These are phyloP conservation scores for Aldabrachelys gigantea DNA, from an alignment of 2,113 vertebrate species.

Conservation along the genomic window DNA sequence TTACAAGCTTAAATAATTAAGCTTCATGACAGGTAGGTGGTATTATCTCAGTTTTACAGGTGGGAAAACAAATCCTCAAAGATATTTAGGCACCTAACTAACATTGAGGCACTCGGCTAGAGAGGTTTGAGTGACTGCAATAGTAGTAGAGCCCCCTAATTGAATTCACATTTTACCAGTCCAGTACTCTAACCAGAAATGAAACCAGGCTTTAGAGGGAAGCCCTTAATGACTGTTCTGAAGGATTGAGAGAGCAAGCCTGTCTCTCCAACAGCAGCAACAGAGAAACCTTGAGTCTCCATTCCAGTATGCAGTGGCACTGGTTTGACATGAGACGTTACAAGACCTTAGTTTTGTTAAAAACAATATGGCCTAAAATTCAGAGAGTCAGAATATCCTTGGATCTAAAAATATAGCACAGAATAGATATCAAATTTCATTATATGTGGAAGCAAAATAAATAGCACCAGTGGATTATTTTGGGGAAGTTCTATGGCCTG, in stretches of 20 bases:
- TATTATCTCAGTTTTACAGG: neutral
- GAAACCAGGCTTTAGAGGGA: neutral
- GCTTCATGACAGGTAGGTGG: neutral
- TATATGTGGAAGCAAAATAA: neutral
- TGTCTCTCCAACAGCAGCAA: neutral
- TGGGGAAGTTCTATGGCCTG: neutral
- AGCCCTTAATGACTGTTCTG: neutral
- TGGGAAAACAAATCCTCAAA: neutral
- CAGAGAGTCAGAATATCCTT: neutral
- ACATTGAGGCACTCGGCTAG: neutral
- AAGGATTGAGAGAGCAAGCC: neutral
- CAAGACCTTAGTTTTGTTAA: neutral
- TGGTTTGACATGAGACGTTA: neutral
- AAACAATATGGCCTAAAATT: neutral
- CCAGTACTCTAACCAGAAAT: neutral
- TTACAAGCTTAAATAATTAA: slow-evolving; percentile 37
- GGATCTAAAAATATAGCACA: neutral
- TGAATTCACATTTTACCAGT: neutral
- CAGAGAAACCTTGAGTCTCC: neutral
- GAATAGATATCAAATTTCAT: neutral
- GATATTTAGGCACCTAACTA: neutral
- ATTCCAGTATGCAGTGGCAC: neutral
- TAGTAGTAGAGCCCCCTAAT: neutral
- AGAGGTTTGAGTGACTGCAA: neutral
- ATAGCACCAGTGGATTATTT: neutral